phyloP scores from a whole-genome alignment of 2,797 vertebrate species.

The Cyprinodon diabolis region DNA sequence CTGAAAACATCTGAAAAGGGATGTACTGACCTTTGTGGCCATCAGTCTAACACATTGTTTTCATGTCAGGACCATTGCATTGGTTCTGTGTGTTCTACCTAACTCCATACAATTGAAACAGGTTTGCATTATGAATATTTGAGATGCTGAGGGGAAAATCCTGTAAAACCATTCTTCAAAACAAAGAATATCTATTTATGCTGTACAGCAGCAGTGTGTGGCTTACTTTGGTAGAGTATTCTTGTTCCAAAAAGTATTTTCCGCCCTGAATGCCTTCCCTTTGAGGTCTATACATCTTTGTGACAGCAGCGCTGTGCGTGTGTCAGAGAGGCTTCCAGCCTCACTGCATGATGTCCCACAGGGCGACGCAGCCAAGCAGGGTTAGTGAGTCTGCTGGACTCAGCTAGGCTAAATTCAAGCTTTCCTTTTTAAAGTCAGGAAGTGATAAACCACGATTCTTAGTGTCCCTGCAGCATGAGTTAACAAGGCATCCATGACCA shows the following conservation, averaged over 20 bases:
- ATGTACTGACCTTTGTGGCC: background rate
- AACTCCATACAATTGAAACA: background rate
- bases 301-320: conserved; percentile 17
- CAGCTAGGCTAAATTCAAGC: background rate
- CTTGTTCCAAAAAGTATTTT: background rate
- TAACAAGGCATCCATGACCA: background rate
- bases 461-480: background rate
- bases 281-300: conserved; percentile 18
- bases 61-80: background rate
- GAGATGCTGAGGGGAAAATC: background rate
- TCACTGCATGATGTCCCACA: conserved; percentile 13
- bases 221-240: background rate
- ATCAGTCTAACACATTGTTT: background rate
- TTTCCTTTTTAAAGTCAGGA: background rate
- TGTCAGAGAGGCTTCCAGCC: conserved; percentile 17
- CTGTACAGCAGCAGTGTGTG: conserved; percentile 4
- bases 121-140: background rate
- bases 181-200: background rate
- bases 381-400: conserved; percentile 12
- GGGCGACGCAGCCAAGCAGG: conserved; percentile 3
- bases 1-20: too few relatives aligned
- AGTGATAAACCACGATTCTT: background rate
- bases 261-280: background rate
- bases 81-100: background rate
- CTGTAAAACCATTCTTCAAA: background rate